Evolutionary conservation across 1,140 invertebrate genomes (phyloP).

Genomic region (Calliphora vicina): DNA sequence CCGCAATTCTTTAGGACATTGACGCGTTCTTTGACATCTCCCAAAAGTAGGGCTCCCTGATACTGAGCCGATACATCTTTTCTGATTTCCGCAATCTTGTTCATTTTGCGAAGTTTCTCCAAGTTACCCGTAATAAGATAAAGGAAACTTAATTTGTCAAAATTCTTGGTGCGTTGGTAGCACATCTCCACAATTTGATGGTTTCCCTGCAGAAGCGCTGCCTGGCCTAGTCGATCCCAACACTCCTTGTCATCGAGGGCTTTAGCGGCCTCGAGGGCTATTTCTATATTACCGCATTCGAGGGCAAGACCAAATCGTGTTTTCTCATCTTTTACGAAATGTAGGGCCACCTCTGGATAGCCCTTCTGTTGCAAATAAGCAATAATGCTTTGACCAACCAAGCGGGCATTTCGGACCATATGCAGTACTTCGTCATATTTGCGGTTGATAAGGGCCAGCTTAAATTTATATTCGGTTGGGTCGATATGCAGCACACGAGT

Average conservation of each 20-base stretch:
- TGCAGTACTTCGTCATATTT: slow-evolving; percentile 98
- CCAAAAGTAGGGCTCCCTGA: slow-evolving; percentile 91
- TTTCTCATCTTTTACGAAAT: slow-evolving; percentile 99
- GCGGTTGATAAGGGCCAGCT: slow-evolving; percentile 93
- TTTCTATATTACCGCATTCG: slow-evolving; percentile 98
- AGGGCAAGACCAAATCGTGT: slow-evolving; percentile 95
- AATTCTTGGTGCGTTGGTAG: slow-evolving; percentile 99
- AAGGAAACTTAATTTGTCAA: slow-evolving; percentile 97
- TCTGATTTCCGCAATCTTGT: slow-evolving; percentile 96
- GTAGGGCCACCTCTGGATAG: slow-evolving; percentile 99
- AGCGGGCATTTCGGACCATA: slow-evolving; percentile 95
- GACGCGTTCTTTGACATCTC: slow-evolving; percentile 90
- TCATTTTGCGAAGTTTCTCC: slow-evolving; percentile 98
- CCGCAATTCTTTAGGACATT: slow-evolving; percentile 85
- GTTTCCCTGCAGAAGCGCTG: slow-evolving; percentile 93
- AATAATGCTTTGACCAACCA: slow-evolving; percentile 99
- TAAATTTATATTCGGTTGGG: slow-evolving; percentile 98
- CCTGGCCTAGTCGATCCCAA: slow-evolving; percentile 97
- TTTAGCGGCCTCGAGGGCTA: slow-evolving; percentile 91
- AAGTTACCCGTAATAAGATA: slow-evolving; percentile 99
- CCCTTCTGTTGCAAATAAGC: slow-evolving; percentile 99
- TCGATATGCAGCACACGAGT: slow-evolving; percentile 93
- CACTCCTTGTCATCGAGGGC: slow-evolving; percentile 92
- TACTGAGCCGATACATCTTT: slow-evolving; percentile 97
- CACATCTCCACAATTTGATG: slow-evolving; percentile 99